Evolutionary conservation across 37 sponge, comb jelly and placozoan genomes (phyloP), one percentile per base, ranked within the genome.

Genomic region (Haliclona indistincta): DNA sequence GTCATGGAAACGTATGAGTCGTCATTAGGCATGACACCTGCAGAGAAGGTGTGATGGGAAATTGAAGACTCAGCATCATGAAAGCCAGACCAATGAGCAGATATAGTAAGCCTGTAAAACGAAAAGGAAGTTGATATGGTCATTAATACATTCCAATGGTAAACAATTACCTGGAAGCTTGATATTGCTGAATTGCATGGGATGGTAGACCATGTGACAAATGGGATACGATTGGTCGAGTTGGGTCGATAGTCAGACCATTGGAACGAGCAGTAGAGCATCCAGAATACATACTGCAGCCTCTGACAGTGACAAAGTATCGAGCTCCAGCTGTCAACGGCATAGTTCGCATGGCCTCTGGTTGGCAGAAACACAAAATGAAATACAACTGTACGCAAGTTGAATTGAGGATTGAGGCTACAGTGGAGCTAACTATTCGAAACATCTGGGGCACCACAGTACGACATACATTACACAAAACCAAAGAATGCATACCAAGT

Each of bases 61-160:
- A 95, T 29, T 22, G 68, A 69, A 3, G 85, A 83, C 43, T 91
- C 69, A 37, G 67, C 22, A 64, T 91, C 95, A 65, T 87, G 86
- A 67, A 91, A 87, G 0, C 88, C 88, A 23, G 1, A n/a, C 95
- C 95, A 94, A 37, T 60, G 76, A 51, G 78, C 85, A 20, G 81
- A 63, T 13, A 85, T 45, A 7, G 68, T 43, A 35, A 26, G 67
- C 22, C 67, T 39, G 15, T 8, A 19, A 8, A 34, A 35, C 4
- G 40, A 20, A 38, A 65, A 13, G n/a, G 37, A 38, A 34, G n/a
- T 32, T 19, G 15, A 20, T 39, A 39, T 26, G 17, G 8, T 20
- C 62, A 60, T 60, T 29, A 20, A 26, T 22, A 29, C 62, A 60
- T 60, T 60, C 8, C 3, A 8, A 39, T 28, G 17, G 20, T 26